Conservation (phyloP, 2,888 invertebrate genomes). For the Caenorhabditis parvicauda region DNA sequence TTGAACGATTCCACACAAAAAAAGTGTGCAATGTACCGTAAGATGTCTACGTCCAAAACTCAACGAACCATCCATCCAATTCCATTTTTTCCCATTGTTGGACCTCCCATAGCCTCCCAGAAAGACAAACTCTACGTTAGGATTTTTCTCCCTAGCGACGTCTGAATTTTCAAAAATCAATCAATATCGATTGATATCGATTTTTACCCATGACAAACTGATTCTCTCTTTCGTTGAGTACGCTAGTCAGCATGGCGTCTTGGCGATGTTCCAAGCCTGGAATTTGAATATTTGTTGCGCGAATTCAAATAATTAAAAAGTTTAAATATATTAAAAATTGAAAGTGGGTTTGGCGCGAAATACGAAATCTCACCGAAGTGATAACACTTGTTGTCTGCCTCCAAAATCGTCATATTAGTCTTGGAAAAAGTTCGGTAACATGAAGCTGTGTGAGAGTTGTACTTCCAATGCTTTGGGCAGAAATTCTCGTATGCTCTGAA, state of each 20-base stretch:
- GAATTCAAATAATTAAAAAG: neutral
- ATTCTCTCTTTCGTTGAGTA: conserved; percentile 39
- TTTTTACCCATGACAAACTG: conserved; percentile 31
- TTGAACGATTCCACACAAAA: too few relatives aligned
- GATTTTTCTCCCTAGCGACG: conserved; percentile 32
- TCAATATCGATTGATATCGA: conserved; percentile 8
- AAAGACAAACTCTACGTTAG: conserved; percentile 36
- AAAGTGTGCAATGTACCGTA: too few relatives aligned
- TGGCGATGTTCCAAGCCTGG: conserved; percentile 38
- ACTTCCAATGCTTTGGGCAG: conserved; percentile 45
- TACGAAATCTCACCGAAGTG: conserved; percentile 22
- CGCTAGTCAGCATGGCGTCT: conserved; percentile 46
- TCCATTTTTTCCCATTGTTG: conserved; percentile 42
- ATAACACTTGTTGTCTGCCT: conserved; percentile 45
- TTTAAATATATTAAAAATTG: neutral
- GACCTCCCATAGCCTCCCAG: conserved; percentile 48
- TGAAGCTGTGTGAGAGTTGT: conserved; percentile 30
- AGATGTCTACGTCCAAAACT: neutral
- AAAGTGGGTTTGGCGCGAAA: neutral
- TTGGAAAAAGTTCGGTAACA: conserved; percentile 40
- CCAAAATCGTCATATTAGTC: conserved; percentile 42
- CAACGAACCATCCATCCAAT: conserved; percentile 49
- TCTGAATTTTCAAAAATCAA: conserved; percentile 8
- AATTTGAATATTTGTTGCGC: conserved; percentile 2
- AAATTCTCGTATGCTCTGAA: conserved; percentile 31